phyloP scores from a whole-genome alignment of 2,888 invertebrate genomes.

The Tethea ocularis region DNA sequence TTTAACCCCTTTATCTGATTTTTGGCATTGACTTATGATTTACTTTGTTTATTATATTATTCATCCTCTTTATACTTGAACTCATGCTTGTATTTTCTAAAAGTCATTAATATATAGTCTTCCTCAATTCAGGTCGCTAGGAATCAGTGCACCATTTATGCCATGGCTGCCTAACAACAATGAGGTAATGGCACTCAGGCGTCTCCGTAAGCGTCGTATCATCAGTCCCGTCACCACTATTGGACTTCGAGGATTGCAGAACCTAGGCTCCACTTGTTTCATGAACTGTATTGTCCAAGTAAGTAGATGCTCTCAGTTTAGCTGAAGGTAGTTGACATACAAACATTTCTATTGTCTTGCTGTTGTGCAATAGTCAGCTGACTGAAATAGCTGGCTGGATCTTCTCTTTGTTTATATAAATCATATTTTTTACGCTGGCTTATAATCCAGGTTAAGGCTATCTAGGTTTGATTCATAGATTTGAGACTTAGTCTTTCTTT shows the following conservation, averaged over 20 bases:
- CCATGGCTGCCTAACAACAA: constrained; percentile 92
- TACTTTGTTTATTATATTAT: too few species aligned
- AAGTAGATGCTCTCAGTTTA: constrained; percentile 17
- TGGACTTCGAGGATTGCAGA: constrained; percentile 96
- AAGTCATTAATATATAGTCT: not conserved
- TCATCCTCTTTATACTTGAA: not conserved
- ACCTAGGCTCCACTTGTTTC: constrained; percentile 98
- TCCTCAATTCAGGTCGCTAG: constrained; percentile 70
- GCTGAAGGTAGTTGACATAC: not conserved
- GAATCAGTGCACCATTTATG: constrained; percentile 85
- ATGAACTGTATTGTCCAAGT: constrained; percentile 98
- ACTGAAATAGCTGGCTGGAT: too few species aligned
- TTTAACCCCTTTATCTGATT: too few species aligned
- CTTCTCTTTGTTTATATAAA: too few species aligned
- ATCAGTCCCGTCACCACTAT: constrained; percentile 93
- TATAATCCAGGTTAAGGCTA: too few species aligned
- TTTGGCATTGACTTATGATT: too few species aligned
- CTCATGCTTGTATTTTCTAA: not conserved
- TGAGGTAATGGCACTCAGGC: constrained; percentile 89
- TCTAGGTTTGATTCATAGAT: too few species aligned
- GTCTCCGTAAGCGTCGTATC: constrained; percentile 90
- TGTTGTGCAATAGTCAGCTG: too few species aligned
- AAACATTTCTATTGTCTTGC: not conserved
- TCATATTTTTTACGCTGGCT: too few species aligned
- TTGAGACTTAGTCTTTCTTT: too few species aligned